Evolutionary conservation across 2,113 vertebrate species (phyloP), one percentile per base, ranked within the genome.

Genomic region (Xerus inauris): DNA sequence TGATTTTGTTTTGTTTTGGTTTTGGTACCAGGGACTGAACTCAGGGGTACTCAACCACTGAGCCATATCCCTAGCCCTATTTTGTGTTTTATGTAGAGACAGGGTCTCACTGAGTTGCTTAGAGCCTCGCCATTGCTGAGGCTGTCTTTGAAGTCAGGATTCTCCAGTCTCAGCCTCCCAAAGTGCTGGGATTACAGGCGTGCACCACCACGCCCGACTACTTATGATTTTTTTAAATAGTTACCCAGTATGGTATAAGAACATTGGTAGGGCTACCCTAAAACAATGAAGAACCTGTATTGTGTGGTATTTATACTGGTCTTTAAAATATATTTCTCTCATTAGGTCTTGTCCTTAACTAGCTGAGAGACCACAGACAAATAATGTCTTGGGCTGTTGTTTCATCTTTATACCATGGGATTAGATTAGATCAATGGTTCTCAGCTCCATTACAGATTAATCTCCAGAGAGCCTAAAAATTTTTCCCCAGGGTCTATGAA

Each of bases 181-280:
- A n/a, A n/a, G n/a, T n/a, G n/a, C n/a, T n/a, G n/a, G n/a, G n/a
- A n/a, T n/a, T n/a, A n/a, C n/a, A n/a, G n/a, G n/a, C n/a, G n/a
- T n/a, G n/a, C n/a, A n/a, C n/a, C n/a, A n/a, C n/a, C n/a, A n/a
- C n/a, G n/a, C n/a, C n/a, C n/a, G n/a, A n/a, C n/a, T n/a, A n/a
- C 85, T 96, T 92, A 71, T 76, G 59, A 83, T 72, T 89, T 92
- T 94, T 93, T 86, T 65, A 59, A 20, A 57, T 22, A 57, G 69
- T 62, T 87, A 88, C 59, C 42, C 26, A 64, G 26, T 79, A 35
- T 82, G 16, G 57, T 91, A 42, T 47, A 69, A 40, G 30, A 96
- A 83, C 59, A 88, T 45, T 76, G n/a, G 35, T 77, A 1, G 54
- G 22, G 17, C 71, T 94, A 57, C 24, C 62, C 49, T 65, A 57